These are phyloP conservation scores for Hemiscyllium ocellatum DNA, from an alignment of 2,113 vertebrate species.

Conservation along the genomic window DNA sequence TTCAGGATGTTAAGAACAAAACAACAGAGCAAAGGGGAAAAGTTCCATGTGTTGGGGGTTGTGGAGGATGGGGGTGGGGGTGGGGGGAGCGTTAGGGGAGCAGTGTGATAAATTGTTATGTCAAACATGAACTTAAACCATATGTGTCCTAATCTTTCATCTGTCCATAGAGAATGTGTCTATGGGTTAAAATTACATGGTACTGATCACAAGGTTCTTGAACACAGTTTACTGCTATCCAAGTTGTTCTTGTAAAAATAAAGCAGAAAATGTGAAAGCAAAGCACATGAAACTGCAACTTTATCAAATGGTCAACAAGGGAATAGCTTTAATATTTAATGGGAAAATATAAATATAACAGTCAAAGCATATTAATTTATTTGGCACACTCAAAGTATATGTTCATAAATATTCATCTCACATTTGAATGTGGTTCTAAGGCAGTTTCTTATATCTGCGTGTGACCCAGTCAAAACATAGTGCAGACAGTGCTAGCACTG, in stretches of 20 bases:
- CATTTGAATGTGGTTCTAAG: not conserved
- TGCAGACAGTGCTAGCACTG: constrained; percentile 3
- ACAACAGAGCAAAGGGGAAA: not conserved
- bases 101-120: constrained; percentile 32
- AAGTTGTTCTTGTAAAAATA: not conserved
- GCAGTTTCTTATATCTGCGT: not conserved
- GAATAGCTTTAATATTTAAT: not conserved
- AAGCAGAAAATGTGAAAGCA: not conserved
- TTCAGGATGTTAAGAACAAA: constrained; percentile 11
- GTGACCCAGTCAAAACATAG: not conserved
- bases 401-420: not conserved
- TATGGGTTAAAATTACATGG: constrained; percentile 34
- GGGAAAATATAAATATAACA: not conserved
- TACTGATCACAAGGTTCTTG: constrained; percentile 23
- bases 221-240: not conserved
- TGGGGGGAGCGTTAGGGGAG: not conserved
- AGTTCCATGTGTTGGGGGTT: not conserved
- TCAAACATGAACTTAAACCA: constrained; percentile 36
- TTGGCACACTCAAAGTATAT: not conserved
- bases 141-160: constrained; percentile 36
- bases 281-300: not conserved
- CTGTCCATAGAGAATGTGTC: constrained; percentile 11
- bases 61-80: too few species aligned
- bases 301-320: not conserved
- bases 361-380: not conserved